These are phyloP conservation scores for Thalpophila matura DNA, from an alignment of 2,888 invertebrate species.

Conservation along the genomic window DNA sequence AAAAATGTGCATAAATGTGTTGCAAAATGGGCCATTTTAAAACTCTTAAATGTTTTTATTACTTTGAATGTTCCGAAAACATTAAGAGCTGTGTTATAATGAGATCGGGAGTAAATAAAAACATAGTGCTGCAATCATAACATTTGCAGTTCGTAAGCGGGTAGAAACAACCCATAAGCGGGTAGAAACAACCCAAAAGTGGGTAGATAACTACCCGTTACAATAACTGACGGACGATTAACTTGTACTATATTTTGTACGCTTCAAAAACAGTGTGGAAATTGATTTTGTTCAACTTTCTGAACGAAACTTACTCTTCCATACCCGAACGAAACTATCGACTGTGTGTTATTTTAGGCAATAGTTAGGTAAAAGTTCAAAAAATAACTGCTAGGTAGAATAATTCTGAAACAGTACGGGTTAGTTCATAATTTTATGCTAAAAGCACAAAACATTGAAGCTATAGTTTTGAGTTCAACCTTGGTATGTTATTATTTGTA, in stretches of 20 bases:
- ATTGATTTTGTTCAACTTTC: constrained; percentile 28
- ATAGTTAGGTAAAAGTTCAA: constrained; percentile 1
- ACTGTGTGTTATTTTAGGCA: not conserved
- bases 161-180: not conserved
- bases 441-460: constrained; percentile 3
- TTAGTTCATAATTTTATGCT: not conserved
- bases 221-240: constrained; percentile 1
- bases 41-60: not conserved
- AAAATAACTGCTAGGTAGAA: too few relatives aligned
- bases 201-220: too few relatives aligned
- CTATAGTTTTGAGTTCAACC: not conserved
- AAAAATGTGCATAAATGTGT: too few relatives aligned
- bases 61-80: not conserved
- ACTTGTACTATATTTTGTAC: constrained; percentile 9
- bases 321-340: not conserved
- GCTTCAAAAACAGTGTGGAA: not conserved
- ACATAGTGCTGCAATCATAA: not conserved
- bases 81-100: not conserved
- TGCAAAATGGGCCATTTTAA: too few relatives aligned
- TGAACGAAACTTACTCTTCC: constrained; percentile 2
- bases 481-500: too few relatives aligned
- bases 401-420: too few relatives aligned
- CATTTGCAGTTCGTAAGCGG: not conserved
- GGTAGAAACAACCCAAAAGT: not conserved
- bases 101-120: not conserved